Evolutionary conservation across 2,888 invertebrate genomes (phyloP).

Genomic region (Platycheirus albimanus): DNA sequence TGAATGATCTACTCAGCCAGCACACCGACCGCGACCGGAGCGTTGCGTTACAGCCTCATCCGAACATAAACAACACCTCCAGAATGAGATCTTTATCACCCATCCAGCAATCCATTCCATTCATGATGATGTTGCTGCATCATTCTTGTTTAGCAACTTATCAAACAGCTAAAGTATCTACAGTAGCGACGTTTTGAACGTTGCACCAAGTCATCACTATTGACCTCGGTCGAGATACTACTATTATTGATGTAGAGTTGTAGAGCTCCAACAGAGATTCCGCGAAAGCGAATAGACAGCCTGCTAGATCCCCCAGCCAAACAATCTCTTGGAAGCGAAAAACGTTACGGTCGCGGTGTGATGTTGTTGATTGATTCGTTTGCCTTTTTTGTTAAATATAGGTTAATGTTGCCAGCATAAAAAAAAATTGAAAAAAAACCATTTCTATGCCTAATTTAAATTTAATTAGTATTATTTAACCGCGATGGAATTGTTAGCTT

Average conservation of each 20-base stretch:
- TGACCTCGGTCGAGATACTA: slow-evolving; percentile 46
- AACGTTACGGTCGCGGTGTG: slow-evolving; percentile 22
- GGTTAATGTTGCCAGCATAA: slow-evolving; percentile 56
- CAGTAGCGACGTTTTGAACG: slow-evolving; percentile 39
- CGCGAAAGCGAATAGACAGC: background rate
- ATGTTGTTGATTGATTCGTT: slow-evolving; percentile 53
- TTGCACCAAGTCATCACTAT: slow-evolving; percentile 51
- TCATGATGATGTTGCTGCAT: slow-evolving; percentile 55
- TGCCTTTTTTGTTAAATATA: slow-evolving; percentile 59
- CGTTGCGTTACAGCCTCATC: background rate
- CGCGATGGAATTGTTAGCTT: slow-evolving; percentile 16
- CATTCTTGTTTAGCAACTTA: slow-evolving; percentile 69
- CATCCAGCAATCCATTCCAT: slow-evolving; percentile 33
- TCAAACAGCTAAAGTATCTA: slow-evolving; percentile 51
- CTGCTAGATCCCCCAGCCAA: slow-evolving; percentile 13
- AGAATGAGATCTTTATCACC: slow-evolving; percentile 60
- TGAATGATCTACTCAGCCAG: slow-evolving; percentile 31
- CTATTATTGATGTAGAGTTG: background rate
- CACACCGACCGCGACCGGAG: too few relatives aligned
- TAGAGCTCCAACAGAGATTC: background rate
- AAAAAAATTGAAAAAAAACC: too few relatives aligned
- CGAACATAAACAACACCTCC: slow-evolving; percentile 32
- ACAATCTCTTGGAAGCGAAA: slow-evolving; percentile 27
- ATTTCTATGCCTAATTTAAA: slow-evolving; percentile 58
- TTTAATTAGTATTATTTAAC: slow-evolving; percentile 66